phyloP scores from a whole-genome alignment of 2,888 invertebrate species.

The Clanis bilineata region DNA sequence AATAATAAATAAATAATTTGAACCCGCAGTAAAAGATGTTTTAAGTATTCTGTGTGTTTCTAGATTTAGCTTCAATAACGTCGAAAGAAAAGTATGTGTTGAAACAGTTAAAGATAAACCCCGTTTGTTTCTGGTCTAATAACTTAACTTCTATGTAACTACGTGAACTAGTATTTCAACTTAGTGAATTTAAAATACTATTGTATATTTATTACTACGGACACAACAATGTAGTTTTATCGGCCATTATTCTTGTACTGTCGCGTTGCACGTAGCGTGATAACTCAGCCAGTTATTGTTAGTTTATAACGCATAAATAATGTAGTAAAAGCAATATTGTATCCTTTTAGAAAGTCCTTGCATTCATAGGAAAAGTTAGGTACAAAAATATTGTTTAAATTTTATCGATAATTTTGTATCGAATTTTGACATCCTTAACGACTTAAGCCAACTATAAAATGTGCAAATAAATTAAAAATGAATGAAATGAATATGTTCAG shows the following conservation, averaged over 20 bases:
- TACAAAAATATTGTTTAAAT: not conserved
- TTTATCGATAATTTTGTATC: not conserved
- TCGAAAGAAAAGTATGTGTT: not conserved
- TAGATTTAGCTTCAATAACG: no score
- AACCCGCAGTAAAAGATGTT: no score
- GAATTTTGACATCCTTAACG: not conserved
- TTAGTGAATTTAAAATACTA: not conserved
- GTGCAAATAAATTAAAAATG: no score
- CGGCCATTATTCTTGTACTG: not conserved
- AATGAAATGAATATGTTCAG: no score
- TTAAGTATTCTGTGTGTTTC: no score
- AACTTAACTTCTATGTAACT: not conserved
- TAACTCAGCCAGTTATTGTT: not conserved
- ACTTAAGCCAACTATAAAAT: not conserved
- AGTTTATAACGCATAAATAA: not conserved
- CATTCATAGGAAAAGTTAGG: not conserved
- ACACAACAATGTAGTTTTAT: not conserved
- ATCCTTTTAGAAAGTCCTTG: no score
- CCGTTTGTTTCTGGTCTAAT: slow-evolving; percentile 12
- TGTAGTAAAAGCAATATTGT: no score
- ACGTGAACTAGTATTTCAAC: not conserved
- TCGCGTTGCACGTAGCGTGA: no score
- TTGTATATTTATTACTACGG: not conserved
- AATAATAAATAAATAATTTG: no score
- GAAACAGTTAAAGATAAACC: slow-evolving; percentile 1